Percentiles rank a stretch among this genome's conserved stretches.
Conservation (phyloP, 1,140 invertebrate species). For the Halyomorpha halys region DNA sequence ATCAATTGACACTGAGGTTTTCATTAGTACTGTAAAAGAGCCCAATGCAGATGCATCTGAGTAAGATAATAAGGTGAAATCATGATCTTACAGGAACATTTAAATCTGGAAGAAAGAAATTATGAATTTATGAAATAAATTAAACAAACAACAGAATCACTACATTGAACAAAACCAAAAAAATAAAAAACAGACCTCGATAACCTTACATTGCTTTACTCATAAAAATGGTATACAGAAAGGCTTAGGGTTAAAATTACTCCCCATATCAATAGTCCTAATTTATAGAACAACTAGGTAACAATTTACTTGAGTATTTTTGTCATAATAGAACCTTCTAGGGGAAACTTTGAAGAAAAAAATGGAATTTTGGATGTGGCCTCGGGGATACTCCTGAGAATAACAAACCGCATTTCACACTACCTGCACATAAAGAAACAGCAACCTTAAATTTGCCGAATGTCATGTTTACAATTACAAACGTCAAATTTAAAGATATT, state of each 20-base stretch:
- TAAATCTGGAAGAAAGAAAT: constrained; percentile 17
- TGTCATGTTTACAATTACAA: constrained; percentile 9
- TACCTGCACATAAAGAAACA: constrained; percentile 17
- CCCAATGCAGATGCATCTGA: constrained; percentile 15
- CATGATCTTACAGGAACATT: constrained; percentile 16
- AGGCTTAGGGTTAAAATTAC: background rate
- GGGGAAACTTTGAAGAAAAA: constrained; percentile 16
- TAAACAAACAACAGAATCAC: background rate
- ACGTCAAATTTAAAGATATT: background rate
- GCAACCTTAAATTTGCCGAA: constrained; percentile 14
- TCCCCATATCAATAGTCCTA: constrained; percentile 1
- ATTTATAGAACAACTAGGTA: background rate
- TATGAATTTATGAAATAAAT: background rate
- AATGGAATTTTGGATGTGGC: constrained; percentile 15
- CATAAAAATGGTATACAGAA: background rate
- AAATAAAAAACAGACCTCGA: too few relatives aligned
- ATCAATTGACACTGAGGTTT: constrained; percentile 26
- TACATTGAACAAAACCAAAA: background rate
- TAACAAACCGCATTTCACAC: constrained; percentile 16
- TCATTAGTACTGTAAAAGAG: constrained; percentile 24
- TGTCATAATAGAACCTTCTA: constrained; percentile 5
- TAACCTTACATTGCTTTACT: too few relatives aligned
- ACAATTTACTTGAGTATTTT: constrained; percentile 4
- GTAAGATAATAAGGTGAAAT: constrained; percentile 14
- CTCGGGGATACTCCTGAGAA: constrained; percentile 9